Base-by-base conservation (phyloP, 2,888 invertebrate species). In the Xylota sylvarum region DNA sequence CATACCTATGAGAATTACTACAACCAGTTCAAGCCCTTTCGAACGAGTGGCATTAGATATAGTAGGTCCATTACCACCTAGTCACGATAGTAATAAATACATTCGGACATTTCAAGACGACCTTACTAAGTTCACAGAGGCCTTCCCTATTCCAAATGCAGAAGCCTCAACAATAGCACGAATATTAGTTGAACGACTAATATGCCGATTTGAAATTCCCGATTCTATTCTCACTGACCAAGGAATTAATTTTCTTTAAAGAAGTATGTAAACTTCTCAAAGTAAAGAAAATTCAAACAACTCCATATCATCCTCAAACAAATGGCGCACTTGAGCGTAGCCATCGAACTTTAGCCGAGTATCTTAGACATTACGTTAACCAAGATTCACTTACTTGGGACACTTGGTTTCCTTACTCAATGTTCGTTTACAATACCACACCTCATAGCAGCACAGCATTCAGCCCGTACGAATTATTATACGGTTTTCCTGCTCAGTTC, bases 41-140 rank as follows among this genome's bases (percentile, higher is more conserved):
- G 43, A 62, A n/a, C 43, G 37, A n/a, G 17, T 52, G 52, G 50
- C 52, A n/a, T 37, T 67, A 7, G 37, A 67, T 27, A 67, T 67
- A 37, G 67, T 52, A n/a, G 37, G 37, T 3, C 52, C 67, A 7
- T 14, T 69, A 40, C 67, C 67, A 1, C 5, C 40, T 9, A 69
- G 67, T 23, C 27, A 69, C 10, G 27, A 55, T 2, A 27, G 14
- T 17, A 35, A 67, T 12, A 50, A 67, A n/a, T 52, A 67, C 9
- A 10, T 55, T 0, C 2, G 30, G 3, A 62, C 40, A 10, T 64
- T 46, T 10, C 62, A 64, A 14, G 62, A 64, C 5, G 48, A 65
- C 19, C 9, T 50, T 17, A 65, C 65, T 0, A 65, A 65, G 12
- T 65, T 48, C 12, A 64, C 9, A 5, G 46, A 48, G 17, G 46